Percentiles rank a stretch among this genome's conserved stretches.
Conservation (phyloP, 2,797 vertebrate genomes). For the Coregonus ussuriensis region DNA sequence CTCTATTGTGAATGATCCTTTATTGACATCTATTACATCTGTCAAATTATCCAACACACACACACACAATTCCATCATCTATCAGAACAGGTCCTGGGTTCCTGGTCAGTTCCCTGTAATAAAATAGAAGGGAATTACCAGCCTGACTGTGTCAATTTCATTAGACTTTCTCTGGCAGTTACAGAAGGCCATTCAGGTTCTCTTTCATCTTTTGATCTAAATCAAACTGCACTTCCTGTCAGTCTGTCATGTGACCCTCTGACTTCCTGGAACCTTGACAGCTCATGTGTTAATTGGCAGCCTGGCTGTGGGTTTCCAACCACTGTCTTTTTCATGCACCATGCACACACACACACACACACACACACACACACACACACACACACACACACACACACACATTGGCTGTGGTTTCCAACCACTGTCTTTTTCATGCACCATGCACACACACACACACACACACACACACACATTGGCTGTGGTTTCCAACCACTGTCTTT, state of each 20-base stretch:
- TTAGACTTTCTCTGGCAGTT: not conserved
- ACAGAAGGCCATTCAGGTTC: not conserved
- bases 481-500: too few relatives aligned
- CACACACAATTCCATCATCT: not conserved
- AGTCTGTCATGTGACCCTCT: slow-evolving; percentile 55
- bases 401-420: too few relatives aligned
- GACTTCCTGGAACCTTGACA: slow-evolving; percentile 53
- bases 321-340: slow-evolving; percentile 30
- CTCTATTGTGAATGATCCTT: not conserved
- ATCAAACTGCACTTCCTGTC: slow-evolving; percentile 56
- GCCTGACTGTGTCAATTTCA: not conserved
- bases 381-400: too few relatives aligned
- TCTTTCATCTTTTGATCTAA: slow-evolving; percentile 8
- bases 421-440: not conserved
- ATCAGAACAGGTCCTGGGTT: not conserved
- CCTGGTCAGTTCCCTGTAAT: too few relatives aligned
- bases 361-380: too few relatives aligned
- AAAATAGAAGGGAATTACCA: too few relatives aligned
- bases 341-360: not conserved
- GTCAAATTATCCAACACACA: slow-evolving; percentile 2
- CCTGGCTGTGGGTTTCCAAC: slow-evolving; percentile 37
- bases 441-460: too few relatives aligned
- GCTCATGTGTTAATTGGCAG: slow-evolving; percentile 56
- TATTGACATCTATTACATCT: not conserved
- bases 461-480: too few relatives aligned